Base-by-base conservation (phyloP, 2,888 invertebrate genomes). In the Eremobia ochroleuca region DNA sequence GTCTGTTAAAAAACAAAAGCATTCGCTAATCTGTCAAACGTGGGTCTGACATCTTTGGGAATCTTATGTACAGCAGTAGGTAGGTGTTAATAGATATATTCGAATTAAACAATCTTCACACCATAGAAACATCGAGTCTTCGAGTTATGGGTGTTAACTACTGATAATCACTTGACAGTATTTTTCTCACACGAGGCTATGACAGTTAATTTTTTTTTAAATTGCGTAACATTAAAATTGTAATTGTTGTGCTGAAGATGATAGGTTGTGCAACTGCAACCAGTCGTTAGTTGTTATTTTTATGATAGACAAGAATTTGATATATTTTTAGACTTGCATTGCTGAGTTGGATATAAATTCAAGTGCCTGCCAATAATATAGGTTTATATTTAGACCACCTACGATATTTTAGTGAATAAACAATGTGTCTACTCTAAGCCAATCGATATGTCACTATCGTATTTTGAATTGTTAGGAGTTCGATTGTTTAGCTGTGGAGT, bases 331-430 rank as follows among this genome's bases (percentile, higher is more conserved):
- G 73, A 68, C 3, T 25, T 46, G 64, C 34, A 69, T 69, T 28
- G 37, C 25, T 69, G 21, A 68, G 9, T 83, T 68, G 43, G n/a
- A 64, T 5, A 28, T 49, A 40, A 71, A 65, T 52, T 73, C 28
- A 49, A 4, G 49, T n/a, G 65, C 1, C 3, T 43, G 85, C 9
- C 68, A 83, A 59, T 59, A 61, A 55, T 55, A 49, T 18, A 15
- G 13, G n/a, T 62, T 40, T 73, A 73, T 61, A 66, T 79, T 82
- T 84, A 79, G 69, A 58, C 21, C 46, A 55, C 69, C 59, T 58
- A 79, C 59, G 65, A 65, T 18, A 52, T 58, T 81, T 64, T 43
- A 31, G 18, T 55, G 18, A 25, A 37, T 73, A 71, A 67, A 58
- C 55, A 61, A 66, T n/a, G n/a, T 66, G 43, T 49, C n/a, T 52